These are phyloP conservation scores for Clusia tigrina DNA, from an alignment of 2,888 invertebrate species.

Conservation along the genomic window DNA sequence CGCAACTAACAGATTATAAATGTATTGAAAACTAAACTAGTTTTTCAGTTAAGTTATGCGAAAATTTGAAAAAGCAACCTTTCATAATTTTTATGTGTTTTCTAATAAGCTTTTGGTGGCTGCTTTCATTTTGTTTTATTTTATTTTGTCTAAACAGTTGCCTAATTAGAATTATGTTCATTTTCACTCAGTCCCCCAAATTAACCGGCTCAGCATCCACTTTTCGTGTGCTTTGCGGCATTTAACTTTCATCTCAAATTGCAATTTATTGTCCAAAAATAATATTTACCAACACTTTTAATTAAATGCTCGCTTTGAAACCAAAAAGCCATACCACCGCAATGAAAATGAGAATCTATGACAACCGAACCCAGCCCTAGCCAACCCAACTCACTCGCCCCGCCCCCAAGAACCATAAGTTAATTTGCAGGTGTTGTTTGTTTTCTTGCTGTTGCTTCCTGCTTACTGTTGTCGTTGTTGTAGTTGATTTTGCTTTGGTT, in stretches of 20 bases:
- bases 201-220: not conserved
- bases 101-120: no score
- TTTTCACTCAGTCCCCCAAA: not conserved
- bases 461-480: not conserved
- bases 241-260: not conserved
- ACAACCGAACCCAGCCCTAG: not conserved
- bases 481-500: not conserved
- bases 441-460: not conserved
- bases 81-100: no score
- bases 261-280: not conserved
- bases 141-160: slow-evolving; percentile 14
- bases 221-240: not conserved
- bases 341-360: slow-evolving; percentile 4
- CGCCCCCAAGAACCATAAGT: not conserved
- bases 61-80: no score
- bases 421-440: not conserved
- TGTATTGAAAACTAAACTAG: no score
- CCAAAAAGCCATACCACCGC: not conserved
- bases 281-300: slow-evolving; percentile 1
- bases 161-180: not conserved
- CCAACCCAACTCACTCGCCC: not conserved
- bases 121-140: slow-evolving; percentile 12
- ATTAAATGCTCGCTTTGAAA: not conserved
- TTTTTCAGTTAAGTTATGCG: no score
- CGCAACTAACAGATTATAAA: no score